Conservation (phyloP, 1,140 invertebrate species). For the Achroia grisella region DNA sequence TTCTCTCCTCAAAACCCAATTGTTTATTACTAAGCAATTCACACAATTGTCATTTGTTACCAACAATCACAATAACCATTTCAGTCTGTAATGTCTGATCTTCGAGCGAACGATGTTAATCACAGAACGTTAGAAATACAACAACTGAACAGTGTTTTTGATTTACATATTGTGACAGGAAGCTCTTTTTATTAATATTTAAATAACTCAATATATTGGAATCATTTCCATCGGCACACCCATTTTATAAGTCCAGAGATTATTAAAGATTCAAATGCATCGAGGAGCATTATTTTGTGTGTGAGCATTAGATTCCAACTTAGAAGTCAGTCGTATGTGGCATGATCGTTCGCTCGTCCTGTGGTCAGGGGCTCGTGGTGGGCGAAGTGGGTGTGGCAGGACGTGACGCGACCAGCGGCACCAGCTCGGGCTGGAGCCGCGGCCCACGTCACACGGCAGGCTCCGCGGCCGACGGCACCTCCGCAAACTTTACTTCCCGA, state of each 20-base stretch:
- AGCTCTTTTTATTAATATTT: constrained; percentile 33
- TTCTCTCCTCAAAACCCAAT: constrained; percentile 20
- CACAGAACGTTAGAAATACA: constrained; percentile 18
- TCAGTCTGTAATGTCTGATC: constrained; percentile 5
- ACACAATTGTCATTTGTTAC: constrained; percentile 10
- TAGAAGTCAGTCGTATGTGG: constrained; percentile 53
- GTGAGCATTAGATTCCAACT: background rate
- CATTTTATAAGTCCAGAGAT: constrained; percentile 1
- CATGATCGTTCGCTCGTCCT: constrained; percentile 30
- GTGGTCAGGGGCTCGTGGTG: constrained; percentile 36
- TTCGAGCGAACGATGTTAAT: constrained; percentile 40
- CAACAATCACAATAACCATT: constrained; percentile 8
- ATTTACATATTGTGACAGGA: constrained; percentile 31
- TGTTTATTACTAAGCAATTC: constrained; percentile 9
- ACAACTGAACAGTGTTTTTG: constrained; percentile 7
- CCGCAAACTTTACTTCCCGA: constrained; percentile 75
- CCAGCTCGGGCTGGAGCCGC: constrained; percentile 64
- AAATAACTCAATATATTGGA: background rate
- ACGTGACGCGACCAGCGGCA: constrained; percentile 47
- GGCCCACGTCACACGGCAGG: constrained; percentile 58
- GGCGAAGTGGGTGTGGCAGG: constrained; percentile 18
- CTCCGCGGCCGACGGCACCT: constrained; percentile 36
- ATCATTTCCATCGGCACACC: background rate
- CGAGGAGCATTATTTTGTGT: background rate
- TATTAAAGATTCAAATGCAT: constrained; percentile 1